Conservation (phyloP, 2,113 vertebrate genomes). For the Pluvialis apricaria region DNA sequence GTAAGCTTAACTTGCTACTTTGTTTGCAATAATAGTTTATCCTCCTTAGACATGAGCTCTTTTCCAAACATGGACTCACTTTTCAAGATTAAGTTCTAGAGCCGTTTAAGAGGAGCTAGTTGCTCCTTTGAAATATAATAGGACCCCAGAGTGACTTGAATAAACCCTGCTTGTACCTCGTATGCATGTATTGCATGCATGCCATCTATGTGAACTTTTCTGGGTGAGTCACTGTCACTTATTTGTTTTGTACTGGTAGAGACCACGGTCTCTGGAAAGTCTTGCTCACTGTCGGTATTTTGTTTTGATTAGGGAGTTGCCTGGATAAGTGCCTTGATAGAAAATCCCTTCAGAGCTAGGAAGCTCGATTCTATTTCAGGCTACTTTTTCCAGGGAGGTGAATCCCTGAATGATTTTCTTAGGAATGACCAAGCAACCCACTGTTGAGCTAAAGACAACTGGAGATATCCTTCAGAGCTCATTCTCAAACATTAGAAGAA, state of each 20-base stretch:
- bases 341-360: background rate
- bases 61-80: background rate
- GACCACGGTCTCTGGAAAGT: background rate
- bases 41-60: background rate
- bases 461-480: background rate
- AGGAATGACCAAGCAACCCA: background rate
- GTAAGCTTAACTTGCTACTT: background rate
- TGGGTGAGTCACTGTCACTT: background rate
- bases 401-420: background rate
- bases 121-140: background rate
- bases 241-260: background rate
- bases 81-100: background rate
- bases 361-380: background rate
- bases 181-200: accelerated
- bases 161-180: background rate
- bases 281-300: background rate
- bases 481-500: background rate
- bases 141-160: background rate
- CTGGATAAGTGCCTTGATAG: background rate
- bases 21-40: background rate
- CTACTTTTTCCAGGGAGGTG: background rate
- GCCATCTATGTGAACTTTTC: background rate
- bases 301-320: background rate
- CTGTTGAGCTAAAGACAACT: background rate
- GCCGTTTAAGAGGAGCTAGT: background rate